Evolutionary conservation across 2,888 invertebrate species (phyloP).

Genomic region (Rhynchonema sp.): DNA sequence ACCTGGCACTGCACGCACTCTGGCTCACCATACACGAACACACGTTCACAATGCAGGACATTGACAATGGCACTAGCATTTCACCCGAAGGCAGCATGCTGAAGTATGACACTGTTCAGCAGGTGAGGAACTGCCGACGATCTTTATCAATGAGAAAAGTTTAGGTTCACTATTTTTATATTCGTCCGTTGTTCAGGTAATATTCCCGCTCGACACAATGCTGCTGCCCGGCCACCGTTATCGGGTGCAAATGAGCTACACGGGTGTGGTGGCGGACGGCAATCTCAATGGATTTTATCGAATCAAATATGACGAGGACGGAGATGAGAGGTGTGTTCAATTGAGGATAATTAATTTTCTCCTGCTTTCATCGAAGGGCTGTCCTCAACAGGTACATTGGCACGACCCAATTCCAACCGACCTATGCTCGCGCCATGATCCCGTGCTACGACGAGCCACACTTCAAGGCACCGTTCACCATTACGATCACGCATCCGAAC

Average conservation of each 20-base stretch:
- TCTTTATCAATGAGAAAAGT: background rate
- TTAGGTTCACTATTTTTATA: background rate
- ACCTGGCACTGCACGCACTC: background rate
- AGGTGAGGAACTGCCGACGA: background rate
- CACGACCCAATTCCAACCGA: slow-evolving; percentile 23
- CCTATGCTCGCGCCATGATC: slow-evolving; percentile 19
- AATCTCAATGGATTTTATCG: slow-evolving; percentile 19
- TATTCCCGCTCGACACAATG: background rate
- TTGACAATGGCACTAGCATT: no score
- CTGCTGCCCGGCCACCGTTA: background rate
- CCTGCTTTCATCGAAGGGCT: background rate
- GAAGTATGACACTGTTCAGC: background rate
- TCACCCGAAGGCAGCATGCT: no score
- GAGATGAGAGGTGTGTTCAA: slow-evolving; percentile 10
- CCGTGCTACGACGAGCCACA: slow-evolving; percentile 24
- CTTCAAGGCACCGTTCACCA: slow-evolving; percentile 13
- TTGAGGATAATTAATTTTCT: background rate
- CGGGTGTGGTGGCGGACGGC: background rate
- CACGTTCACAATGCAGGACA: background rate
- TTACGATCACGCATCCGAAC: slow-evolving; percentile 19
- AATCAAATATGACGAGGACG: slow-evolving; percentile 17
- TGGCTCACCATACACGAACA: background rate
- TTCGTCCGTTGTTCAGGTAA: background rate
- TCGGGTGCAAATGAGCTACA: background rate
- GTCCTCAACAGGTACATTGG: slow-evolving; percentile 12